Conservation (phyloP, 2,888 invertebrate species). For the Plutella xylostella region DNA sequence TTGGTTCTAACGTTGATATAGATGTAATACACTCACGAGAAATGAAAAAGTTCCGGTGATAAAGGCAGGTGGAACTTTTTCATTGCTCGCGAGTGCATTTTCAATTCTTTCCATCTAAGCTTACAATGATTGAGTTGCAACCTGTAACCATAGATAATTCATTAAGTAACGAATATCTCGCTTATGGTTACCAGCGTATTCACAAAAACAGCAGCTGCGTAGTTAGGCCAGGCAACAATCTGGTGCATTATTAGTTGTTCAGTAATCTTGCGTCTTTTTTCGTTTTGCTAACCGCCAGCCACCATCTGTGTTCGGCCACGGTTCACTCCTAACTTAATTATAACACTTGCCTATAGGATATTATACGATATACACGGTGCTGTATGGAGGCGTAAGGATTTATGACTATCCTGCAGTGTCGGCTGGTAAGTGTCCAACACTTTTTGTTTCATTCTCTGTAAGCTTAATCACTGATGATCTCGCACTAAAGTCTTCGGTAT, state of each 20-base stretch:
- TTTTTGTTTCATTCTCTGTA: constrained; percentile 54
- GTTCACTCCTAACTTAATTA: constrained; percentile 54
- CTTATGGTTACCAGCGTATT: constrained; percentile 27
- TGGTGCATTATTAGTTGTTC: constrained; percentile 55
- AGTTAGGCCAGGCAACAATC: constrained; percentile 35
- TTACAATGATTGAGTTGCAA: too few species aligned
- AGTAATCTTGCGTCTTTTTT: constrained; percentile 48
- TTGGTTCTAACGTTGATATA: too few species aligned
- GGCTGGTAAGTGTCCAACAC: constrained; percentile 49
- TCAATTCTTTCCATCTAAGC: too few species aligned
- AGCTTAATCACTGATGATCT: constrained; percentile 62
- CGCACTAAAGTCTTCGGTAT: constrained; percentile 36
- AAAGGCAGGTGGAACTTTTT: too few species aligned
- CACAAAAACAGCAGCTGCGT: constrained; percentile 62
- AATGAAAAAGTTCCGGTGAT: too few species aligned
- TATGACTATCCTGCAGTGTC: constrained; percentile 57
- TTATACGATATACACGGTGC: neutral
- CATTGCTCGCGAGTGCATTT: too few species aligned
- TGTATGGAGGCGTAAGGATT: constrained; percentile 45
- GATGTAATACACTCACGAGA: too few species aligned
- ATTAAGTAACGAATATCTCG: constrained; percentile 46
- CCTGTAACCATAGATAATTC: constrained; percentile 23
- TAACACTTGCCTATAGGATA: constrained; percentile 62
- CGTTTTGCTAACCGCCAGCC: constrained; percentile 43
- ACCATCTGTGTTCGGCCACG: constrained; percentile 53